Evolutionary conservation across 2,113 vertebrate species (phyloP), one percentile per base, ranked within the genome.

Genomic region (Pelvicachromis taeniatus): DNA sequence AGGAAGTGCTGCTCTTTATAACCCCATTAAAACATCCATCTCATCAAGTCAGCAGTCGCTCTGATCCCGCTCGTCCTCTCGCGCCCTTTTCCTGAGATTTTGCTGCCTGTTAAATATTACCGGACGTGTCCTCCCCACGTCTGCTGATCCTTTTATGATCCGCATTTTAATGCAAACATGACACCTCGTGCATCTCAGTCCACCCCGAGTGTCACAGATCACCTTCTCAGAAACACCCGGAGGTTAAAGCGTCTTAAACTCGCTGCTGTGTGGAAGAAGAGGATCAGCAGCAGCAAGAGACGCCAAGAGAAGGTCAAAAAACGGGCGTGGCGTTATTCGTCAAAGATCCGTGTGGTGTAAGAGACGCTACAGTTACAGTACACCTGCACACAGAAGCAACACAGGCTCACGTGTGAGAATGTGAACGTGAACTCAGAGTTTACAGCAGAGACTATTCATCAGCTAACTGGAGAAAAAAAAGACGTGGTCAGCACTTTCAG

Each of bases 41-140:
- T 56, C 21, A 35, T 83, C 42, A 14, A 63, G 77, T 93, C 93
- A 91, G 93, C 92, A 83, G 38, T 40, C 63, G 56, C 78, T 45
- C 23, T 14, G 14, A 21, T 73, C 90, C 88, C 1, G 58, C 90
- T 68, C 87, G 93, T 91, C 90, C 91, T 93, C 81, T 59, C 78
- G 82, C 40, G 75, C 53, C 93, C 94, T 94, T 13, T 31, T 50
- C 63, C 16, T 1, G 2, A 5, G 75, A 81, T 85, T 90, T 91
- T 29, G 82, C 84, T 1, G 9, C 3, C 14, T 81, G 84, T 92
- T 83, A 33, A 88, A 88, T 45, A 68, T 70, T 4, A n/a, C 16
- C 2, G 52, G 81, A 88, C n/a, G 9, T 7, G 17, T 48, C 29
- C 7, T 33, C 35, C 9, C 26, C 0, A 59, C 12, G 14, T 29